Evolutionary conservation across 1,140 invertebrate genomes (phyloP), one percentile per base, ranked within the genome.

Genomic region (Eurosta solidaginis): DNA sequence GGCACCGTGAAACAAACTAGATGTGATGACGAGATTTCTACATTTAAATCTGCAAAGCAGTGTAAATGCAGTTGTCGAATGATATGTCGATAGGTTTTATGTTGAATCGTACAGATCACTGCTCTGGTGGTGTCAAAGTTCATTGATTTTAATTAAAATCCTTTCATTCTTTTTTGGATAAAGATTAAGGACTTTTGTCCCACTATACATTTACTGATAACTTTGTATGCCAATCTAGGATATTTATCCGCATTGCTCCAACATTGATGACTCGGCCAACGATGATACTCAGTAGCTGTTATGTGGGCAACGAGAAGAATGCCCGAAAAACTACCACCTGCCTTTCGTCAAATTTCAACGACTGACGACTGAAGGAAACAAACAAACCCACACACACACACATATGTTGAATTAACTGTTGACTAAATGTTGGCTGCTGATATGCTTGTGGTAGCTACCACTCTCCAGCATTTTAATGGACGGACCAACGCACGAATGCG

Each of bases 241-340:
- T 68, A 68, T 68, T 68, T 68, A 68, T 40, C 29, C 59, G 29
- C n/a, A n/a, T 40, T 68, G 59, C 59, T 29, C 33, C n/a, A 22
- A n/a, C n/a, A n/a, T n/a, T n/a, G n/a, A 29, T 68, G 59, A 68
- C 59, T 42, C 54, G 54, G 33, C 17, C 33, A 68, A 68, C 54
- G 22, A 68, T 42, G 59, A 68, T 68, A 68, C 59, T 68, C 59
- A 68, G 59, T 68, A 68, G 59, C 59, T 40, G 59, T 68, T 68
- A 40, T 68, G n/a, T 68, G 59, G n/a, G 33, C 59, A 68, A 42
- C 45, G 73, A 74, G 44, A 40, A 40, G 20, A 74, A 74, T 74
- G 44, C 44, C 73, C 73, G 44, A 74, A 74, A 74, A 78, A 77
- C 76, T 79, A 79, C 78, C 78, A 79, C 78, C 78, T 79, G 78